Percentiles rank a stretch among this genome's conserved stretches.
Evolutionary conservation across 2,113 vertebrate species (phyloP).

Genomic region (Nicator chloris): DNA sequence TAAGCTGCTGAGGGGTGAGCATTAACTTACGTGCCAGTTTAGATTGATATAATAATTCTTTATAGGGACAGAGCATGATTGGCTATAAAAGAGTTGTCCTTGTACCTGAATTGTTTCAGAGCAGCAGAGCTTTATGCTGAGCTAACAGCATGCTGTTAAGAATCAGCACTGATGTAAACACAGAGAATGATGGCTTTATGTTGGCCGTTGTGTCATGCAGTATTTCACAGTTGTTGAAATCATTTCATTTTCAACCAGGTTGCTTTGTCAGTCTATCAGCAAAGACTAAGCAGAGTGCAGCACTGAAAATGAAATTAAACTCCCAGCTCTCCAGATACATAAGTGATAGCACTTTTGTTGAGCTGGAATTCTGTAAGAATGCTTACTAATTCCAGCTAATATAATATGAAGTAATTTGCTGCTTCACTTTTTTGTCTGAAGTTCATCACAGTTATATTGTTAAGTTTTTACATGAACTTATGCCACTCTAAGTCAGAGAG

Average conservation of each 20-base stretch:
- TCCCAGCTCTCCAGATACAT: background rate
- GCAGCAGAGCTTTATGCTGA: slow-evolving; percentile 60
- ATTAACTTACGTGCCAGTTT: slow-evolving; percentile 52
- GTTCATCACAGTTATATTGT: background rate
- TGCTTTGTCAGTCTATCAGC: slow-evolving; percentile 28
- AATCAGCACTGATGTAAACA: slow-evolving; percentile 51
- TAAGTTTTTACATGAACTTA: background rate
- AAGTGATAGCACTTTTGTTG: background rate
- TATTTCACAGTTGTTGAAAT: slow-evolving; percentile 64
- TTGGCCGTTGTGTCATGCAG: slow-evolving; percentile 12
- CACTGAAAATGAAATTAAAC: slow-evolving; percentile 24
- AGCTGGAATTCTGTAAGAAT: background rate
- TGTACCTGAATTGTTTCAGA: slow-evolving; percentile 66
- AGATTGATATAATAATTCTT: slow-evolving; percentile 56
- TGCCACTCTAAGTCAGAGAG: background rate
- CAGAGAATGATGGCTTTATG: slow-evolving; percentile 48
- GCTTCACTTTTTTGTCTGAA: background rate
- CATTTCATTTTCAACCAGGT: slow-evolving; percentile 53
- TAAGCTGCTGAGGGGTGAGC: slow-evolving; percentile 28
- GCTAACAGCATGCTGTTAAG: slow-evolving; percentile 53
- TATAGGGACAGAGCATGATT: slow-evolving; percentile 21
- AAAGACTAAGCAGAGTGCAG: background rate
- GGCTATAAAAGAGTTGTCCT: slow-evolving; percentile 54
- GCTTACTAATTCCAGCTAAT: background rate
- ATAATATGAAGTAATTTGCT: background rate